These are phyloP conservation scores for Myotis planiceps DNA, from an alignment of 2,797 vertebrate genomes.

Conservation along the genomic window DNA sequence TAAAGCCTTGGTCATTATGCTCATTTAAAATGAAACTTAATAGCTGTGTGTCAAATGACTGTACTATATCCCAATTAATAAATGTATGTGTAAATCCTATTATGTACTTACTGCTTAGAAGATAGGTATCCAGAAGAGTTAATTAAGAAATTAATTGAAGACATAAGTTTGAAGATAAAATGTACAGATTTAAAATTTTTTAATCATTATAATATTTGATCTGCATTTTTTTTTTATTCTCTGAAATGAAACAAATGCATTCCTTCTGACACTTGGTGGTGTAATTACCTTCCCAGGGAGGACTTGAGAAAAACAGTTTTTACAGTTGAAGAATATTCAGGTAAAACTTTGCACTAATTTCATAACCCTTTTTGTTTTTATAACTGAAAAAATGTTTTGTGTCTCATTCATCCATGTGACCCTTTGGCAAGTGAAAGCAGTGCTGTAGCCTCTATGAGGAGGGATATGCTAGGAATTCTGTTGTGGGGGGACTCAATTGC, in stretches of 20 bases:
- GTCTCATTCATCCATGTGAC: background rate
- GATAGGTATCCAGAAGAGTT: background rate
- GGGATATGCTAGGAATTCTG: background rate
- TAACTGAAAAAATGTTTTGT: background rate
- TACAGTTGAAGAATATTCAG: background rate
- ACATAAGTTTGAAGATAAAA: background rate
- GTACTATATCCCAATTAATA: background rate
- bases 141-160: constrained; percentile 18
- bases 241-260: background rate
- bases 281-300: background rate
- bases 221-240: background rate
- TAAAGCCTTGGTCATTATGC: background rate
- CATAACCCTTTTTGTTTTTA: background rate
- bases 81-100: background rate
- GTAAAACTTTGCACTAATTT: background rate
- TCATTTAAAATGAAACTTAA: background rate
- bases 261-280: background rate
- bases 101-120: background rate
- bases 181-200: background rate
- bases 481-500: background rate
- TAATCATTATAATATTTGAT: background rate
- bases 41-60: background rate
- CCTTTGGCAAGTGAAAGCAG: background rate
- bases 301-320: constrained; percentile 14
- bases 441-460: background rate